Base-by-base conservation (phyloP, 2,888 invertebrate species). In the Ecdyonurus torrentis region DNA sequence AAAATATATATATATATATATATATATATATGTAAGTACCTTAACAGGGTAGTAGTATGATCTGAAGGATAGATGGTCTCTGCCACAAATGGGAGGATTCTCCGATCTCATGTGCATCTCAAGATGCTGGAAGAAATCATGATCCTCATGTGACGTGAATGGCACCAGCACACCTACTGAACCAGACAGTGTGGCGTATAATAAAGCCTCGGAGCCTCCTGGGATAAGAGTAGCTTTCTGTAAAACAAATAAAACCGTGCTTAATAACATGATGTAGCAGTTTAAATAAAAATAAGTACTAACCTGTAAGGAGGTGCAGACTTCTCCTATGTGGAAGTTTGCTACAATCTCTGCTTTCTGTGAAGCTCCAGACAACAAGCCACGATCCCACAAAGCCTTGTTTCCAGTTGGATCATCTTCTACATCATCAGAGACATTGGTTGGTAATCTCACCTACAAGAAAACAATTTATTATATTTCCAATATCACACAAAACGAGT, bases 21-120 rank as follows among this genome's bases (percentile, higher is more conserved):
- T n/a, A n/a, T n/a, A n/a, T n/a, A n/a, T n/a, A n/a, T n/a, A n/a
- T n/a, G n/a, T n/a, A n/a, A n/a, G n/a, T 70, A 91, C 91, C 83
- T 95, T 95, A 37, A 96, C 91, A 50, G 99, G 96, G 74, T 91
- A 97, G 76, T 98, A 98, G 72, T 94, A 96, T 65, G 97, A 97
- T 69, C 99, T 83, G 76, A 89, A 99, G 0, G 96, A 93, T 25
- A 99, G 80, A 75, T 99, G 99, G 76, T 99, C 99, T 22, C 99
- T 80, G 0, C 99, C 99, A 76, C 97, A 96, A 0, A 99, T 77
- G 0, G 99, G 97, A 0, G 95, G 83, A 76, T 96, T 90, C 75
- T 99, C 98, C 67, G 94, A 91, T 61, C 99, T 80, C 94, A 99
- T 94, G 74, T 99, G 97, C 98, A 99, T 99, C 76, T 99, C 99